A percentile compares a stretch with the other conserved stretches of the same genome.
phyloP scores from a whole-genome alignment of 2,113 vertebrate species.

The Boulengeromyrus knoepffleri region DNA sequence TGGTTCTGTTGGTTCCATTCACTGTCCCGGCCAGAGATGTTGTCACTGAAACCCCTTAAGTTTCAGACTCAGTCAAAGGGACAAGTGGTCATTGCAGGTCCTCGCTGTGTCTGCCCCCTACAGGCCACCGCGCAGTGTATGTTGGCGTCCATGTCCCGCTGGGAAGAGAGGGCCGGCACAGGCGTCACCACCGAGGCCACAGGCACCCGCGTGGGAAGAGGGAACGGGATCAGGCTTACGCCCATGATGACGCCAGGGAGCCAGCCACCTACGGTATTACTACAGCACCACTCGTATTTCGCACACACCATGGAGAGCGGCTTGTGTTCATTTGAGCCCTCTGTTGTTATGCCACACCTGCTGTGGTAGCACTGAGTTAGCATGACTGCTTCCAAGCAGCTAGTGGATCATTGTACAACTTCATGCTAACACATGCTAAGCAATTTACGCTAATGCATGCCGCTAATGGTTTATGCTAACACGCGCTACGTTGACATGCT shows the following conservation, averaged over 20 bases:
- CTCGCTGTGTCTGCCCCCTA: not conserved
- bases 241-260: constrained; percentile 79
- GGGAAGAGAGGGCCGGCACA: constrained; percentile 72
- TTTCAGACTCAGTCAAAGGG: not conserved
- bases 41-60: not conserved
- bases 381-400: not conserved
- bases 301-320: not conserved
- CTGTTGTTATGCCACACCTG: not conserved
- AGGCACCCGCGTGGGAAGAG: constrained; percentile 75
- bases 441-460: not conserved
- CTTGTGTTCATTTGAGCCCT: not conserved
- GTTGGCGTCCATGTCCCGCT: constrained; percentile 87
- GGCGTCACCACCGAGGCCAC: constrained; percentile 82
- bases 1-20: not conserved
- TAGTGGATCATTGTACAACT: not conserved
- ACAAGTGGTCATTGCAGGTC: not conserved
- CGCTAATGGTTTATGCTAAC: not conserved
- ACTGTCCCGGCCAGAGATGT: not conserved
- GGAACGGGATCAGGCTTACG: constrained; percentile 75
- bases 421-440: not conserved
- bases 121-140: constrained; percentile 89
- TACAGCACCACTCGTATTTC: not conserved
- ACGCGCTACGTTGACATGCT: not conserved
- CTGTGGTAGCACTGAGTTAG: not conserved
- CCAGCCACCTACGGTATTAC: constrained; percentile 71